Evolutionary conservation across 2,888 invertebrate species (phyloP).

Genomic region (Pomacea canaliculata): DNA sequence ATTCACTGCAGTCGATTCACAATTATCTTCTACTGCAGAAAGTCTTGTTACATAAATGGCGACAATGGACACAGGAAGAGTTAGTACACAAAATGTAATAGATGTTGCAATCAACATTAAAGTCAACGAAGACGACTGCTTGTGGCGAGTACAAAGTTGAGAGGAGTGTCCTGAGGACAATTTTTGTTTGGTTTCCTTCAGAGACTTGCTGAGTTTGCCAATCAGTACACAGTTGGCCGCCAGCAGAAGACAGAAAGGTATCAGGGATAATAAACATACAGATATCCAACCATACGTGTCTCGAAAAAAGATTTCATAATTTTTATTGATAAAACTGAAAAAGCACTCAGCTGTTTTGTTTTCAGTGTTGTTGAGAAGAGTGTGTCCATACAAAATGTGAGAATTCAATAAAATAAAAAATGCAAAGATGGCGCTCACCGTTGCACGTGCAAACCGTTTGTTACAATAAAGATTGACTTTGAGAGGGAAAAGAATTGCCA

Average conservation of each 20-base stretch:
- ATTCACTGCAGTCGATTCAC: not conserved
- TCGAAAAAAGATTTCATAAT: conserved; percentile 5
- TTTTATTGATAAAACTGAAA: not conserved
- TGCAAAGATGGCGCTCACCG: not conserved
- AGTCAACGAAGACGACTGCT: not conserved
- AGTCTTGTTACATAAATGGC: no score
- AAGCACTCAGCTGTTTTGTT: not conserved
- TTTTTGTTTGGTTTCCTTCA: conserved; percentile 1
- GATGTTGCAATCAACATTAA: no score
- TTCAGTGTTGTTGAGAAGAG: not conserved
- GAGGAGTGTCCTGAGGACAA: not conserved
- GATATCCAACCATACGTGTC: conserved; percentile 6
- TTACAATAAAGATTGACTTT: not conserved
- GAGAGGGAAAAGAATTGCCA: conserved; percentile 24
- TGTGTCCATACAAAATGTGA: conserved; percentile 13
- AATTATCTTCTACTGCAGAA: not conserved
- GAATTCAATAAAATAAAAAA: not conserved
- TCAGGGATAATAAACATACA: not conserved
- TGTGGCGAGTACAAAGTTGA: not conserved
- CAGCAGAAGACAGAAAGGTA: conserved; percentile 10
- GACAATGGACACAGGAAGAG: not conserved
- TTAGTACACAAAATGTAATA: not conserved
- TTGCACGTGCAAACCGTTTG: not conserved
- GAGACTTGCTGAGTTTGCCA: not conserved
- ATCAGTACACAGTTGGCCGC: conserved; percentile 11